Evolutionary conservation across 1,140 invertebrate genomes (phyloP).

Genomic region (Drosophila ogumai): DNA sequence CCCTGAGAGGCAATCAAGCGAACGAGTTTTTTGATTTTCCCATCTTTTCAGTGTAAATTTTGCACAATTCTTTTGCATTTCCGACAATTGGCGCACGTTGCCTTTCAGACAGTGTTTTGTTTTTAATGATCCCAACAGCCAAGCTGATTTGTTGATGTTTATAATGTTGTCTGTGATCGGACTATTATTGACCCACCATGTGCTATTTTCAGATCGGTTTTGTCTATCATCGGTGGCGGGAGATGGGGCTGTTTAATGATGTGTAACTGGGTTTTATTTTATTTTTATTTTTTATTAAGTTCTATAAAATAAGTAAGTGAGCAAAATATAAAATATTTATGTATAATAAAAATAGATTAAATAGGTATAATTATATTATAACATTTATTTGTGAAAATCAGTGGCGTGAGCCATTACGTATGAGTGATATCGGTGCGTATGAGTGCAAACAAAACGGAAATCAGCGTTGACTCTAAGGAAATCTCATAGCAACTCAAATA

Average conservation of each 20-base stretch:
- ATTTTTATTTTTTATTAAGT: too few relatives aligned
- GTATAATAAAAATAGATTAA: too few relatives aligned
- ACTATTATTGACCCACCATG: constrained; percentile 25
- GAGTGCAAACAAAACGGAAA: too few relatives aligned
- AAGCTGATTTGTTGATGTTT: constrained; percentile 25
- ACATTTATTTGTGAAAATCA: too few relatives aligned
- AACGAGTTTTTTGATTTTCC: constrained; percentile 47
- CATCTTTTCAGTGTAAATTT: constrained; percentile 47
- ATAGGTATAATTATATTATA: too few relatives aligned
- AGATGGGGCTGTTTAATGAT: background rate
- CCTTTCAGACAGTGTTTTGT: constrained; percentile 52
- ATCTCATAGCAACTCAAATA: too few relatives aligned
- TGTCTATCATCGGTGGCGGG: background rate
- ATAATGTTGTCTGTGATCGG: constrained; percentile 20
- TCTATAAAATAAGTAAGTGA: too few relatives aligned
- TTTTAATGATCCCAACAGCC: constrained; percentile 50
- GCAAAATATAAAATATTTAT: too few relatives aligned
- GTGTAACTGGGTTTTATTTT: background rate
- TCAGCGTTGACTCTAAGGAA: too few relatives aligned
- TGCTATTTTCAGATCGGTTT: background rate
- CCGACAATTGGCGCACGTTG: constrained; percentile 73
- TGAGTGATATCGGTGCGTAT: too few relatives aligned
- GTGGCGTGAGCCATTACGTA: too few relatives aligned
- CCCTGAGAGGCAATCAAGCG: constrained; percentile 64
- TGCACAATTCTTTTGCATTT: constrained; percentile 54